A percentile compares a stretch with the other conserved stretches of the same genome.
phyloP scores from a whole-genome alignment of 2,888 invertebrate species.

The Cerceris ruficornis region DNA sequence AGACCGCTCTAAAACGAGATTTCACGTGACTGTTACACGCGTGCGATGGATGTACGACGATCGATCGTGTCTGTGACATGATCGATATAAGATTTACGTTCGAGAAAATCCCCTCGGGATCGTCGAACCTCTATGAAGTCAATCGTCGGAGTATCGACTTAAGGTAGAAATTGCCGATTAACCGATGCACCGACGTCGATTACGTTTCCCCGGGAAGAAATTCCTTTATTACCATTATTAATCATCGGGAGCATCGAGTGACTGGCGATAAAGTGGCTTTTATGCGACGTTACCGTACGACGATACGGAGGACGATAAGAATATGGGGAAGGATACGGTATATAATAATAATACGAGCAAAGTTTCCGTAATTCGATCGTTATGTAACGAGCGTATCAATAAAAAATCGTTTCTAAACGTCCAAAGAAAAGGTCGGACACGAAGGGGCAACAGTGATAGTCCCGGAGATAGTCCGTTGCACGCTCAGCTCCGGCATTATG shows the following conservation, averaged over 20 bases:
- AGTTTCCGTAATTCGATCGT: constrained; percentile 37
- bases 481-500: constrained; percentile 74
- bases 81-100: constrained; percentile 50
- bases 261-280: too few relatives aligned
- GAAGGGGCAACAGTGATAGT: constrained; percentile 70
- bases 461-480: constrained; percentile 62
- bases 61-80: constrained; percentile 49
- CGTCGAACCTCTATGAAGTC: constrained; percentile 23
- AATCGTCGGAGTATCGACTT: constrained; percentile 24
- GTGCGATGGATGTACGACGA: constrained; percentile 49
- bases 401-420: constrained; percentile 55
- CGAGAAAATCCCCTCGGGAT: constrained; percentile 25
- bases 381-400: constrained; percentile 61
- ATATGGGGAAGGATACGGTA: too few relatives aligned
- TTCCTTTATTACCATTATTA: constrained; percentile 22
- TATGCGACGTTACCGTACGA: too few relatives aligned
- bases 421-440: constrained; percentile 53
- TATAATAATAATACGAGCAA: too few relatives aligned
- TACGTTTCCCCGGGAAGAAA: background rate
- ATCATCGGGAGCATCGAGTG: background rate
- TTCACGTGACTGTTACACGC: constrained; percentile 36
- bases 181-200: background rate
- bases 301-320: too few relatives aligned
- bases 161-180: constrained; percentile 15
- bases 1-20: constrained; percentile 49